Base-by-base conservation (phyloP, 2,888 invertebrate species). In the Chymomyza caudatula region DNA sequence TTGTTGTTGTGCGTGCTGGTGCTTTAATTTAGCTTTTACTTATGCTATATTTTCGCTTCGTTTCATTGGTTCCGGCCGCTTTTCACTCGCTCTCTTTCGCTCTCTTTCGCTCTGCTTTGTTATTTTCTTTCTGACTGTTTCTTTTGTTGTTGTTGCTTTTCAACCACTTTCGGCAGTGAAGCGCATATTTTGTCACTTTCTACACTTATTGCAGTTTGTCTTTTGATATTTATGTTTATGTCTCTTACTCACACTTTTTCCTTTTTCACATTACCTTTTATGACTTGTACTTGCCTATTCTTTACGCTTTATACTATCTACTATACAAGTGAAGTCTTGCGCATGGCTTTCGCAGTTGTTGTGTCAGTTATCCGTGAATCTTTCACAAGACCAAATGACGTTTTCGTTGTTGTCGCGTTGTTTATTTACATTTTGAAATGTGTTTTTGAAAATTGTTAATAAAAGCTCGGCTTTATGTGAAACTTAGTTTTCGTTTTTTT, bases 351-450 rank as follows among this genome's bases (percentile, higher is more conserved):
- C 56, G 59, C 59, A 54, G 63, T 37, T 37, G 61, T 66, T 65
- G 61, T 71, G 77, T 87, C 86, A 88, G 88, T 88, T 76, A 85
- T 74, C 83, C 86, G 79, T 78, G 77, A 78, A 79, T 87, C 88
- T 88, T 88, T 88, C 88, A 84, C 84, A 88, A 88, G 88, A 81
- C 77, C 70, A 74, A 82, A 76, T 83, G 75, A 79, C 74, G 66
- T 71, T 72, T 67, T 72, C 61, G 47, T 19, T 13, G 43, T 57
- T 57, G 19, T 57, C 43, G 44, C n/a, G 43, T 44, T 47, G 6
- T 25, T 53, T 19, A 15, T 15, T 29, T 17, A 17, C 15, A 54
- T 54, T 23, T 54, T 54, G 37, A 25, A 17, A 19, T 47, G 11
- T 19, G 47, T 15, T 19, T 54, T 29, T 13, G n/a, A 4, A 13